Percentiles rank a stretch among this genome's conserved stretches.
Evolutionary conservation across 2,888 invertebrate species (phyloP).

Genomic region (Catocala fraxini): DNA sequence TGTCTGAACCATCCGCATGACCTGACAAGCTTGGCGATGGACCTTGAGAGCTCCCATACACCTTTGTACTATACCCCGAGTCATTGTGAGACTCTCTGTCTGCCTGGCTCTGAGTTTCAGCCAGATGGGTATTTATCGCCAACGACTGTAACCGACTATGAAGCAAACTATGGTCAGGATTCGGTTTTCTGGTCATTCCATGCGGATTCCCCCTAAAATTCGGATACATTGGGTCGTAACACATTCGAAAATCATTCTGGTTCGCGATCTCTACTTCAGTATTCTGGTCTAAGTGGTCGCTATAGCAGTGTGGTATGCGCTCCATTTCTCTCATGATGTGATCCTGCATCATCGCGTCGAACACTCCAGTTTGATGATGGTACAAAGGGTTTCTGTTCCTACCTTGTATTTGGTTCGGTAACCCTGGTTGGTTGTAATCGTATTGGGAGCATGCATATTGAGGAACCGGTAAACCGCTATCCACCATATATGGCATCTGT

Average conservation of each 20-base stretch:
- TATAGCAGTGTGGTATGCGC: conserved; percentile 83
- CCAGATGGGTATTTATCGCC: conserved; percentile 83
- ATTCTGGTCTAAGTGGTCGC: conserved; percentile 80
- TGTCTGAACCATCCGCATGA: conserved; percentile 78
- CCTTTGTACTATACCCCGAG: conserved; percentile 95
- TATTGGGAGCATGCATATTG: conserved; percentile 69
- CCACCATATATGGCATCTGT: conserved; percentile 75
- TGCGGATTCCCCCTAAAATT: conserved; percentile 67
- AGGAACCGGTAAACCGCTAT: conserved; percentile 66
- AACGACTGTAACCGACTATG: conserved; percentile 82
- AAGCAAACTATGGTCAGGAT: conserved; percentile 77
- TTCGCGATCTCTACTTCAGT: conserved; percentile 84
- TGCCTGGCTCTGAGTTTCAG: conserved; percentile 82
- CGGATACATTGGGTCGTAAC: conserved; percentile 72
- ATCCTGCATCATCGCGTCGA: conserved; percentile 86
- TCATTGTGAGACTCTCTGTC: conserved; percentile 93
- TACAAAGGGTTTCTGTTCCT: conserved; percentile 80
- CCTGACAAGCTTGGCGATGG: conserved; percentile 92
- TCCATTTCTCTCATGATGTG: conserved; percentile 84
- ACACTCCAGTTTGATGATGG: conserved; percentile 79
- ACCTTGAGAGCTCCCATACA: conserved; percentile 93
- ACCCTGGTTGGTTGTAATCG: conserved; percentile 72
- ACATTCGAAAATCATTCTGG: conserved; percentile 78
- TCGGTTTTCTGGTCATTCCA: conserved; percentile 67
- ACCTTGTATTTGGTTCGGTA: conserved; percentile 70